Conservation (phyloP, 2,113 vertebrate species). For the Lates calcarifer region DNA sequence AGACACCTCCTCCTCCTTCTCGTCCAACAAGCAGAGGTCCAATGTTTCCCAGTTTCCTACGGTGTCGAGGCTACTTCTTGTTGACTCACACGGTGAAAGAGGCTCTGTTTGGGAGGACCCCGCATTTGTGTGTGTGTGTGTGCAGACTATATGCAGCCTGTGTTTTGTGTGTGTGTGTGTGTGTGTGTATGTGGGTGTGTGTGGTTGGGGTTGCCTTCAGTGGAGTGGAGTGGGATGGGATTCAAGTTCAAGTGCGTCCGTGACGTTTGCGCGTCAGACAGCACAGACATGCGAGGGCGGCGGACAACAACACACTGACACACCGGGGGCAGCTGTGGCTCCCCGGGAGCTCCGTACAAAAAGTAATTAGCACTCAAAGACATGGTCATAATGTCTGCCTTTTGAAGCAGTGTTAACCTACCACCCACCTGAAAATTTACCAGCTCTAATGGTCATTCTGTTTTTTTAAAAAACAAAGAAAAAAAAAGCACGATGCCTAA, state of each 20-base stretch:
- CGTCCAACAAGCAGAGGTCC: conserved; percentile 81
- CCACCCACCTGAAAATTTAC: neutral
- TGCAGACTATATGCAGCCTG: conserved; percentile 76
- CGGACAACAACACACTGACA: conserved; percentile 86
- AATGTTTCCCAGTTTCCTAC: conserved; percentile 75
- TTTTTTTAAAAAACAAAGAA: too few relatives aligned
- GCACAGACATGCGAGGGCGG: conserved; percentile 71
- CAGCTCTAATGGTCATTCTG: neutral
- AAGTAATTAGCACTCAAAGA: conserved; percentile 21
- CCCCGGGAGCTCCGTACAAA: conserved; percentile 63
- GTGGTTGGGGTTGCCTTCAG: conserved; percentile 93
- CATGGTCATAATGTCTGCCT: neutral
- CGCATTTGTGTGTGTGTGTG: conserved; percentile 70
- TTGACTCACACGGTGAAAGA: conserved; percentile 89
- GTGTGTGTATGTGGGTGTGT: conserved; percentile 88
- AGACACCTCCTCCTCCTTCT: conserved; percentile 82
- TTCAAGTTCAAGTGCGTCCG: conserved; percentile 98
- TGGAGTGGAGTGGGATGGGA: conserved; percentile 90
- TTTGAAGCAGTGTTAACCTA: neutral
- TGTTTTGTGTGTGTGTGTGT: conserved; percentile 90
- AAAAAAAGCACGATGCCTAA: neutral
- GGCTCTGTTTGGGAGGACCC: conserved; percentile 92
- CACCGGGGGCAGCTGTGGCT: conserved; percentile 91
- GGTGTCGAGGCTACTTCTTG: conserved; percentile 75
- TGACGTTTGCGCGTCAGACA: conserved; percentile 92